Conservation (phyloP, 2,888 invertebrate genomes). For the Eulithis prunata region DNA sequence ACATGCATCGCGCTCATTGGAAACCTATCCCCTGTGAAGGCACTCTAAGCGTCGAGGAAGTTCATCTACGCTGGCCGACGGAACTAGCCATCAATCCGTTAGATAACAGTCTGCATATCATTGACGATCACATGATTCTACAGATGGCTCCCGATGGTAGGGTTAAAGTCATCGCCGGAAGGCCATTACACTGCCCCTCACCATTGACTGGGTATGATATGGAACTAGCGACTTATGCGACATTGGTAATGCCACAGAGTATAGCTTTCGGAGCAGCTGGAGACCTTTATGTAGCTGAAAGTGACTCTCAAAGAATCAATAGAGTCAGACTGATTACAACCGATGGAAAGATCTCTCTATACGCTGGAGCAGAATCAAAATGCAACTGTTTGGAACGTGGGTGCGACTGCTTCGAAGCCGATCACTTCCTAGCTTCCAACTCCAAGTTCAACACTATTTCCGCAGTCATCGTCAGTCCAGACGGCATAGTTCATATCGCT, state of each 20-base stretch:
- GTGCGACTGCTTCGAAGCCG: slow-evolving; percentile 96
- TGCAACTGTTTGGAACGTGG: slow-evolving; percentile 96
- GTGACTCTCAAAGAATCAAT: slow-evolving; percentile 97
- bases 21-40: slow-evolving; percentile 97
- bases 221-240: slow-evolving; percentile 95
- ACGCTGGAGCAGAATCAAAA: slow-evolving; percentile 96
- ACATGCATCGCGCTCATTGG: slow-evolving; percentile 97
- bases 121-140: slow-evolving; percentile 97
- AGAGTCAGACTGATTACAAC: slow-evolving; percentile 95
- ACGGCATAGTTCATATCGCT: slow-evolving; percentile 97
- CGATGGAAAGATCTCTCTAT: slow-evolving; percentile 96
- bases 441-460: slow-evolving; percentile 97
- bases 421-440: slow-evolving; percentile 95
- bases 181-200: slow-evolving; percentile 96
- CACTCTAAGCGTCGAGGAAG: slow-evolving; percentile 95
- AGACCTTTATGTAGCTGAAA: slow-evolving; percentile 96
- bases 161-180: slow-evolving; percentile 96
- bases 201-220: slow-evolving; percentile 91
- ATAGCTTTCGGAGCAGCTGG: slow-evolving; percentile 97
- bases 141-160: slow-evolving; percentile 96
- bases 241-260: slow-evolving; percentile 96
- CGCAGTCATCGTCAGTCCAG: slow-evolving; percentile 96
- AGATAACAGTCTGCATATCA: slow-evolving; percentile 97
- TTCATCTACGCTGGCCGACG: slow-evolving; percentile 98
- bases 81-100: slow-evolving; percentile 97